Conservation (phyloP, 2,113 vertebrate species). For the Apeltes quadracus region DNA sequence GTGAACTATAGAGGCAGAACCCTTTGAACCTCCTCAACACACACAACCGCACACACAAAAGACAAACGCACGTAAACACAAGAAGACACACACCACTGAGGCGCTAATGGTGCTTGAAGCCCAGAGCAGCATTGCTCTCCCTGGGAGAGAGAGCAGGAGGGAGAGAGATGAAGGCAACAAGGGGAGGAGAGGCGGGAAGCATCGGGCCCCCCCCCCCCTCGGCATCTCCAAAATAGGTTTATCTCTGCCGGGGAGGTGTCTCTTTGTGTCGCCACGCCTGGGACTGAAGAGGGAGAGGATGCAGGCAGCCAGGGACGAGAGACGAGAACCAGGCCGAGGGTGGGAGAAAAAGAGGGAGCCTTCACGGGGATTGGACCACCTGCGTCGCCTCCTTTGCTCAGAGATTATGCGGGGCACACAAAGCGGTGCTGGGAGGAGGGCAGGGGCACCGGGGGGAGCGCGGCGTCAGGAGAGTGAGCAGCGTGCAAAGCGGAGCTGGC, state of each 20-base stretch:
- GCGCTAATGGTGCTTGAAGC: constrained; percentile 76
- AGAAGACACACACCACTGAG: constrained; percentile 64
- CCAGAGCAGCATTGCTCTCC: constrained; percentile 60
- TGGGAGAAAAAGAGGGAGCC: constrained; percentile 68
- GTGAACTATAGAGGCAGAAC: constrained; percentile 52
- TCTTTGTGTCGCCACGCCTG: constrained; percentile 67
- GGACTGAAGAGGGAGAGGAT: constrained; percentile 70
- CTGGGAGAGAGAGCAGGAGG: constrained; percentile 44
- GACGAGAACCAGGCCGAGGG: constrained; percentile 60
- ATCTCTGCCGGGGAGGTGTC: constrained; percentile 77
- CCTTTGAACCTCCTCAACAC: constrained; percentile 59
- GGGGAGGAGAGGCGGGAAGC: constrained; percentile 47
- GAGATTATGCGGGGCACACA: constrained; percentile 81
- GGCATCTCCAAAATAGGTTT: constrained; percentile 73
- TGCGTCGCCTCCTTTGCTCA: constrained; percentile 71
- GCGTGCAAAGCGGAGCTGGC: constrained; percentile 84
- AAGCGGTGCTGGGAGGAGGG: constrained; percentile 70
- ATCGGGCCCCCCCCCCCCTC: constrained; percentile 55
- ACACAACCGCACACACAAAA: constrained; percentile 35
- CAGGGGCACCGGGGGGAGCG: constrained; percentile 65
- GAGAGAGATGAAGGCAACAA: constrained; percentile 47
- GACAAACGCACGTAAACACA: constrained; percentile 62
- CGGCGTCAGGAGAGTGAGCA: constrained; percentile 76
- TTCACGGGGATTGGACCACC: constrained; percentile 75
- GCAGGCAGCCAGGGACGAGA: constrained; percentile 65